Percentiles rank a stretch among this genome's conserved stretches.
Conservation (phyloP, 2,113 vertebrate genomes). For the Chelonoidis abingdonii region DNA sequence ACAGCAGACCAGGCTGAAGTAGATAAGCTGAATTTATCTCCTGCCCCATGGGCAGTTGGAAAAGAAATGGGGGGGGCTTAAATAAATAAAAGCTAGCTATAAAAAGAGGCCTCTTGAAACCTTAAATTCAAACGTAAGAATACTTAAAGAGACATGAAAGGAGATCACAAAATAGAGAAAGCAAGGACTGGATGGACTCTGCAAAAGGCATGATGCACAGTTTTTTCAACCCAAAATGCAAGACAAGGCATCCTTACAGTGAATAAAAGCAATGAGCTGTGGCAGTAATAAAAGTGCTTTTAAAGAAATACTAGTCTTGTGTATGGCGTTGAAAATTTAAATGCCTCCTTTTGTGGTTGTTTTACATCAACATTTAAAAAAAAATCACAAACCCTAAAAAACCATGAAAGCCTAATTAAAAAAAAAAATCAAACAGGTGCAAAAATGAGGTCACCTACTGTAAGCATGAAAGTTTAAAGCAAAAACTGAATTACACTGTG, state of each 20-base stretch:
- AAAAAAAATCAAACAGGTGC: neutral
- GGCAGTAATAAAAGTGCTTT: neutral
- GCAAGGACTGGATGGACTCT: neutral
- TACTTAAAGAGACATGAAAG: neutral
- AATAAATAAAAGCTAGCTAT: slow-evolving; percentile 20
- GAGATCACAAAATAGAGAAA: neutral
- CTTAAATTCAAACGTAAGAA: neutral
- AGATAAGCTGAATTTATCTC: neutral
- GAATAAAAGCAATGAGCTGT: neutral
- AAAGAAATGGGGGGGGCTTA: neutral
- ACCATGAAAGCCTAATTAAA: neutral
- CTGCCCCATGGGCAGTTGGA: neutral
- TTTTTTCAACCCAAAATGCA: neutral
- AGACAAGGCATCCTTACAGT: neutral
- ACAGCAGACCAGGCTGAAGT: neutral
- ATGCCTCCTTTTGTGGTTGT: neutral
- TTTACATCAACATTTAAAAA: neutral
- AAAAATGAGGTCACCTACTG: neutral
- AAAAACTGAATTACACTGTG: slow-evolving; percentile 9
- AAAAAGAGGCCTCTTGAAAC: neutral
- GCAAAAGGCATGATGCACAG: neutral
- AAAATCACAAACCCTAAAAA: neutral
- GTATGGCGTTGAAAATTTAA: neutral
- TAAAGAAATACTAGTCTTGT: neutral
- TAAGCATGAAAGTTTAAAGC: neutral